Evolutionary conservation across 1,140 invertebrate species (phyloP).

Genomic region (Macrocentrus cingulum): DNA sequence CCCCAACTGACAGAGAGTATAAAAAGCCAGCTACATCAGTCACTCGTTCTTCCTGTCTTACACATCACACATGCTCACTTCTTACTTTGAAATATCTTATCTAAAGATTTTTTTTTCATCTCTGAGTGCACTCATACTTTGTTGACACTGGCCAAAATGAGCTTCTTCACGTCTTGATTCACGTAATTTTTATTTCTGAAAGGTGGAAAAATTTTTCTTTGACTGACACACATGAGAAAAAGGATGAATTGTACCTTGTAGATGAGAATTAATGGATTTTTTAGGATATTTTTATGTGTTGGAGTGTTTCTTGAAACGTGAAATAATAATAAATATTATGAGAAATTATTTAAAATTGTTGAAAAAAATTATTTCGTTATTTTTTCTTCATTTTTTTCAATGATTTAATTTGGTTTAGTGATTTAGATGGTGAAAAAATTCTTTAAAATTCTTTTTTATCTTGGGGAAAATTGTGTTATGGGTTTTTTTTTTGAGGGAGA

Average conservation of each 20-base stretch:
- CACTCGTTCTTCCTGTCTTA: constrained; percentile 24
- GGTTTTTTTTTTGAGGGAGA: not conserved
- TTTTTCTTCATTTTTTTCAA: too few relatives aligned
- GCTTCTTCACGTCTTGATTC: constrained; percentile 9
- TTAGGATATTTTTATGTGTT: constrained; percentile 18
- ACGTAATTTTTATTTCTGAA: constrained; percentile 6
- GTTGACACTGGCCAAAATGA: constrained; percentile 23
- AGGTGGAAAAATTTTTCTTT: too few relatives aligned
- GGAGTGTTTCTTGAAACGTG: constrained; percentile 7
- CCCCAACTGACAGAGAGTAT: constrained; percentile 10
- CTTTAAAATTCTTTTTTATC: too few relatives aligned
- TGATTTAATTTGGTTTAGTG: too few relatives aligned
- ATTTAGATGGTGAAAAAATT: too few relatives aligned
- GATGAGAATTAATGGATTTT: constrained; percentile 24
- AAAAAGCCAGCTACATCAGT: constrained; percentile 24
- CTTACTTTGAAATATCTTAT: constrained; percentile 28
- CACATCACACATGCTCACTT: not conserved
- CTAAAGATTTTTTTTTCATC: constrained; percentile 2
- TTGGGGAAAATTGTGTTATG: not conserved
- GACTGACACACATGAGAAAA: too few relatives aligned
- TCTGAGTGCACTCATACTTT: constrained; percentile 10
- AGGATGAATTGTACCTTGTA: constrained; percentile 18
- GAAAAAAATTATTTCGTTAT: too few relatives aligned
- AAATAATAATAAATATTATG: constrained; percentile 2
- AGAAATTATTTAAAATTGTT: not conserved